phyloP scores from a whole-genome alignment of 2,888 invertebrate genomes.

The Pollenia griseotomentosa region DNA sequence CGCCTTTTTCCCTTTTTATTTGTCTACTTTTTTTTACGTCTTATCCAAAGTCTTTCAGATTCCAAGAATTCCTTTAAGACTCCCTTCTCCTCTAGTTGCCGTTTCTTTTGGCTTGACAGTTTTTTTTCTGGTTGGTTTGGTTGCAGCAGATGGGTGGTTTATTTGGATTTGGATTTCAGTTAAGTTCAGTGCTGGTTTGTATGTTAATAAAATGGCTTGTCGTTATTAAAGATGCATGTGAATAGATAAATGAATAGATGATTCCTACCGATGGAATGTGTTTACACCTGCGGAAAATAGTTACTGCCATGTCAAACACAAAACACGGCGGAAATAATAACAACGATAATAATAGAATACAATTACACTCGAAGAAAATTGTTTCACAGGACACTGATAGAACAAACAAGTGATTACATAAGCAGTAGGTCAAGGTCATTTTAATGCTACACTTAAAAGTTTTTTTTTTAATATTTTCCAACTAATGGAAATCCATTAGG shows the following conservation, averaged over 20 bases:
- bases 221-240: slow-evolving; percentile 65
- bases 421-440: neutral
- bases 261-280: slow-evolving; percentile 60
- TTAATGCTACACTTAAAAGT: neutral
- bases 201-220: slow-evolving; percentile 47
- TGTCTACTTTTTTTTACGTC: neutral
- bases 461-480: too few relatives aligned
- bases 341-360: slow-evolving; percentile 44
- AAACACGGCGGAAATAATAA: slow-evolving; percentile 36
- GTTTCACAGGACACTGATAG: neutral
- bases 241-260: slow-evolving; percentile 71
- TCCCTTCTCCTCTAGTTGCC: neutral
- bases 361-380: slow-evolving; percentile 56
- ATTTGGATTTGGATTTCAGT: slow-evolving; percentile 34
- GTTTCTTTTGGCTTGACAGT: slow-evolving; percentile 1
- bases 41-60: neutral
- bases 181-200: slow-evolving; percentile 18
- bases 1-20: neutral
- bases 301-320: slow-evolving; percentile 70
- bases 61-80: neutral
- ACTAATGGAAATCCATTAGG: too few relatives aligned
- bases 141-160: slow-evolving; percentile 43
- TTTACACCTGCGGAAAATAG: slow-evolving; percentile 73
- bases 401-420: neutral
- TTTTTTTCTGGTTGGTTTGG: slow-evolving; percentile 30